Percentiles rank a stretch among this genome's conserved stretches.
Evolutionary conservation across 2,888 invertebrate species (phyloP).

Genomic region (Macrophya alboannulata): DNA sequence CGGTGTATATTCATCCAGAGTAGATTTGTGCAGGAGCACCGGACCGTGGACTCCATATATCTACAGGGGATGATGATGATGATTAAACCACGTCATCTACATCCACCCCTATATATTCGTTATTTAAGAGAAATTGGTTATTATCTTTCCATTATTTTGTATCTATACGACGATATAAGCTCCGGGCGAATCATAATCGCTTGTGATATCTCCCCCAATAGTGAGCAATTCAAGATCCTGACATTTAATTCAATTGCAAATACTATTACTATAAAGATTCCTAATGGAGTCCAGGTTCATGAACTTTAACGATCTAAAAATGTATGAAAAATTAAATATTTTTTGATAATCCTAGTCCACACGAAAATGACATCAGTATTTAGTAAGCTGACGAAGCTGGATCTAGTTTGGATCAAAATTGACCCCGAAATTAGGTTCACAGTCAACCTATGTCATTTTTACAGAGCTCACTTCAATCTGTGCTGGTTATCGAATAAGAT

Average conservation of each 20-base stretch:
- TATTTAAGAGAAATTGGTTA: slow-evolving; percentile 1
- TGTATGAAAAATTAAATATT: too few species aligned
- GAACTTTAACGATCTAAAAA: too few species aligned
- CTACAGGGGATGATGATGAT: slow-evolving; percentile 16
- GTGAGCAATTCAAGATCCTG: neutral
- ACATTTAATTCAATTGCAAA: neutral
- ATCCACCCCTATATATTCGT: neutral
- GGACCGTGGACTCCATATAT: slow-evolving; percentile 32
- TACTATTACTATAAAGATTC: neutral
- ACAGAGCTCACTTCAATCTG: too few species aligned
- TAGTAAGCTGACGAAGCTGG: too few species aligned
- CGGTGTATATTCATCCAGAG: neutral
- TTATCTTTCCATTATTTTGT: neutral
- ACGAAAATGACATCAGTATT: too few species aligned
- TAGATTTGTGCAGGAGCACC: slow-evolving; percentile 45
- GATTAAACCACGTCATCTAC: slow-evolving; percentile 41
- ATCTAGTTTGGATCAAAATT: too few species aligned
- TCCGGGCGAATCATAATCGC: neutral
- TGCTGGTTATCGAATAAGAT: too few species aligned
- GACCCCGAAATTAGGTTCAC: too few species aligned
- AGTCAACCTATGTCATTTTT: too few species aligned
- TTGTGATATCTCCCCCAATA: neutral
- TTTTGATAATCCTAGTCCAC: too few species aligned
- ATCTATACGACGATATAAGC: neutral
- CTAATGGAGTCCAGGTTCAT: too few species aligned